Conservation (phyloP, 2,113 vertebrate genomes). For the Plectropomus leopardus region DNA sequence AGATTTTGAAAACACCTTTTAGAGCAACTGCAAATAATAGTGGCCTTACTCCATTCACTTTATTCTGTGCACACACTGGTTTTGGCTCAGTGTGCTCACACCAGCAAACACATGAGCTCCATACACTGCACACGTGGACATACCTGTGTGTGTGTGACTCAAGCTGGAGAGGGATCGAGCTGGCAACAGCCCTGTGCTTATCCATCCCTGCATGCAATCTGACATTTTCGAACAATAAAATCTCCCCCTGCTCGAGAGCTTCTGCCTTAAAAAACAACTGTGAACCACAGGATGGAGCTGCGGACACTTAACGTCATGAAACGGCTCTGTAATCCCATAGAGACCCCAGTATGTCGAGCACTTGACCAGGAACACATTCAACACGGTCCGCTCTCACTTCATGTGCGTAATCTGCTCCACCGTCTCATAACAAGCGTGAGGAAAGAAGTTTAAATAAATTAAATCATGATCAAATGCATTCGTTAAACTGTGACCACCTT, state of each 20-base stretch:
- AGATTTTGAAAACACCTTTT: background rate
- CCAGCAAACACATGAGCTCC: background rate
- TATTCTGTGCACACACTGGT: background rate
- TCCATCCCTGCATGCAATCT: slow-evolving; percentile 22
- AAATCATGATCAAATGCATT: slow-evolving; percentile 13
- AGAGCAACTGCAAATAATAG: slow-evolving; percentile 27
- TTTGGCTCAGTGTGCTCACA: slow-evolving; percentile 11
- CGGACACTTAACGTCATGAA: background rate
- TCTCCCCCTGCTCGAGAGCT: background rate
- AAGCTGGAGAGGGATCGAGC: background rate
- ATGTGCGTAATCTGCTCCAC: slow-evolving; percentile 17
- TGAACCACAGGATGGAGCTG: slow-evolving; percentile 29
- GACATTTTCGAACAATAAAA: slow-evolving; percentile 6
- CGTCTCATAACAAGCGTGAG: background rate
- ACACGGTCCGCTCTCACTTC: slow-evolving; percentile 38
- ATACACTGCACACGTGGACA: background rate
- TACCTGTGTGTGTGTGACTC: background rate
- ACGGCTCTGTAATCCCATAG: background rate
- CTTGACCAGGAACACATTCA: slow-evolving; percentile 70
- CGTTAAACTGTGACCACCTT: slow-evolving; percentile 7
- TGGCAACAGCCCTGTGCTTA: slow-evolving; percentile 31
- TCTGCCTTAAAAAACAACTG: background rate
- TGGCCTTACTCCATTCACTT: slow-evolving; percentile 34
- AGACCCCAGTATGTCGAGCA: slow-evolving; percentile 27
- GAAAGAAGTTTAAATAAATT: slow-evolving; percentile 53